Conservation (phyloP, 30 jellyfish, hydroid and myxozoan genomes). For the Rhopilema esculentum region DNA sequence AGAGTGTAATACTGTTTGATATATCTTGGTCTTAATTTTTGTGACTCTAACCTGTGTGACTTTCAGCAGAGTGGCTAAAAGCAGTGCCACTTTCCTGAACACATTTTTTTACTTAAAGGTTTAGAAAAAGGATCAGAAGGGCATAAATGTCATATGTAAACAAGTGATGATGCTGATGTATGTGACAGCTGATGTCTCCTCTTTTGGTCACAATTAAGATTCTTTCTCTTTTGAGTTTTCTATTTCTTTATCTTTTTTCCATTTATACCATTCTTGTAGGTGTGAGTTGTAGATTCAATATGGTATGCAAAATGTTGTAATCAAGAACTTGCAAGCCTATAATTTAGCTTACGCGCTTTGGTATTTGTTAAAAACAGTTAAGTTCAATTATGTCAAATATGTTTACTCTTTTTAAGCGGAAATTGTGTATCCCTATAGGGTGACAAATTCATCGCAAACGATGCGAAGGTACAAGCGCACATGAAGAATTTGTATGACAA, state of each 20-base stretch:
- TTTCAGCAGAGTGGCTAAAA: not conserved
- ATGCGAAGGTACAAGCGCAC: conserved; percentile 43
- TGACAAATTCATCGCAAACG: conserved; percentile 28
- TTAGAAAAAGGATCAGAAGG: not conserved
- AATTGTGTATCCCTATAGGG: conserved; percentile 3
- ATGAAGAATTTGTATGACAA: conserved; percentile 35
- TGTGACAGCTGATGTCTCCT: not conserved
- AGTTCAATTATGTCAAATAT: not conserved
- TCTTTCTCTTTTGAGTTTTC: not conserved
- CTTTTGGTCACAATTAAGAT: not conserved
- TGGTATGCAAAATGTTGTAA: not conserved
- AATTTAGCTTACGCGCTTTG: not conserved
- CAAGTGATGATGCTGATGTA: not conserved
- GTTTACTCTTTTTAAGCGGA: conserved; percentile 13
- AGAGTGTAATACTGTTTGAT: not conserved
- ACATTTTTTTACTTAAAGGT: not conserved
- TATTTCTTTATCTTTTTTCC: not conserved
- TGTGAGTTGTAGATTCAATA: not conserved
- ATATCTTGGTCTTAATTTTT: not conserved
- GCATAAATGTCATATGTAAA: not conserved
- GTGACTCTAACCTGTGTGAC: not conserved
- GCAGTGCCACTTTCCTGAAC: not conserved
- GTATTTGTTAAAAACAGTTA: not conserved
- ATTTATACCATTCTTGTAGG: not conserved
- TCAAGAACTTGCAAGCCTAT: not conserved